These are phyloP conservation scores for Palythoa grandiflora DNA, from an alignment of 92 coral and sea anemone species.

Conservation along the genomic window DNA sequence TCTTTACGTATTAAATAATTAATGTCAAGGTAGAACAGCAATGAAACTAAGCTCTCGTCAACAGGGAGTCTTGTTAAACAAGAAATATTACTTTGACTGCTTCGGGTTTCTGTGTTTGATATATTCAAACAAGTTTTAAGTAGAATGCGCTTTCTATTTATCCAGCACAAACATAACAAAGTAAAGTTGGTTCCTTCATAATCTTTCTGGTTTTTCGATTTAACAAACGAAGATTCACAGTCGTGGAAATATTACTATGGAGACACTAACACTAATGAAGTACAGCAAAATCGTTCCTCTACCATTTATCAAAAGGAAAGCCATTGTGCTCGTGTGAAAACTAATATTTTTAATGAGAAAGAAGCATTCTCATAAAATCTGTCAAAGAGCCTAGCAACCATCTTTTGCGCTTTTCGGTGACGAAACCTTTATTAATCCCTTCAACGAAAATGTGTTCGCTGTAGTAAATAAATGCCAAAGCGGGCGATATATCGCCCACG, in stretches of 20 bases:
- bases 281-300: slow-evolving; percentile 6
- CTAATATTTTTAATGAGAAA: slow-evolving; percentile 35
- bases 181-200: not conserved
- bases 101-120: slow-evolving; percentile 28
- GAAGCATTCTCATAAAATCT: slow-evolving; percentile 18
- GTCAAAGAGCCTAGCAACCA: slow-evolving; percentile 28
- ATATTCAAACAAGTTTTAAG: slow-evolving; percentile 31
- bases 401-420: not conserved
- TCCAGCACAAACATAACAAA: not conserved
- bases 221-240: not conserved
- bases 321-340: slow-evolving; percentile 19
- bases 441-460: not conserved
- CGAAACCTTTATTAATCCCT: not conserved
- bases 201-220: not conserved
- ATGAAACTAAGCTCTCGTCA: slow-evolving; percentile 23
- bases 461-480: not conserved
- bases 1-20: slow-evolving; percentile 16
- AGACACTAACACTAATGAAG: slow-evolving; percentile 17
- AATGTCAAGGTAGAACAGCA: slow-evolving; percentile 15
- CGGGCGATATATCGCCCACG: slow-evolving; percentile 32
- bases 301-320: slow-evolving; percentile 7
- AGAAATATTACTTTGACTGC: slow-evolving; percentile 28
- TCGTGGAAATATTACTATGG: not conserved
- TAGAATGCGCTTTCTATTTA: not conserved
- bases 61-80: slow-evolving; percentile 35